Evolutionary conservation across 2,113 vertebrate genomes (phyloP).

Genomic region (Eudyptes chrysolophus): DNA sequence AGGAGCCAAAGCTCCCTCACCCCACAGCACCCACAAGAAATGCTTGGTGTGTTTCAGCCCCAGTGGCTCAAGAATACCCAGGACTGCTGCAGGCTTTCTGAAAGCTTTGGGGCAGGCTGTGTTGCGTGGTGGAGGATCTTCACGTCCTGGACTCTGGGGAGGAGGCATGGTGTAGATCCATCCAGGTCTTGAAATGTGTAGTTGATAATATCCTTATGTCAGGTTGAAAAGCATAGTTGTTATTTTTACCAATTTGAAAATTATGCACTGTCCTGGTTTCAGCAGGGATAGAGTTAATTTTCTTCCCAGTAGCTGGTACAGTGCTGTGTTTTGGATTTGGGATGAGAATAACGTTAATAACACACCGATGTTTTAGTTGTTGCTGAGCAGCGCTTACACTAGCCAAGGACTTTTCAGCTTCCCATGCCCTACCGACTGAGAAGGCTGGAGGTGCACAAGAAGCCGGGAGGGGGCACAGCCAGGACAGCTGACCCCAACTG

Average conservation of each 20-base stretch:
- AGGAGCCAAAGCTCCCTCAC: background rate
- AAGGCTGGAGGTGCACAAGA: too few relatives aligned
- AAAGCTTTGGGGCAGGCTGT: background rate
- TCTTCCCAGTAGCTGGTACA: too few relatives aligned
- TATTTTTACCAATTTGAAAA: background rate
- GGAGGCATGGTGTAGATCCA: background rate
- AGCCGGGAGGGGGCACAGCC: too few relatives aligned
- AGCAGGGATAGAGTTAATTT: too few relatives aligned
- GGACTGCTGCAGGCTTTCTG: background rate
- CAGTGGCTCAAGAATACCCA: background rate
- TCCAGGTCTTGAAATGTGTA: background rate
- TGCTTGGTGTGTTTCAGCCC: background rate
- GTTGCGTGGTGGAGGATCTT: background rate
- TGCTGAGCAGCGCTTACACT: too few relatives aligned
- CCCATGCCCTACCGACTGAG: too few relatives aligned
- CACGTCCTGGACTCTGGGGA: background rate
- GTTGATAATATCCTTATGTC: background rate
- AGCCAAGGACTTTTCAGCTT: too few relatives aligned
- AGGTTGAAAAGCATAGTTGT: background rate
- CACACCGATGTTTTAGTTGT: too few relatives aligned
- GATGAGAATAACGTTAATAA: too few relatives aligned
- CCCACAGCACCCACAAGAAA: background rate
- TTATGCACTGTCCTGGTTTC: background rate
- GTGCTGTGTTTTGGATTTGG: too few relatives aligned
- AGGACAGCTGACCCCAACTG: too few relatives aligned